Conservation (phyloP, 2,888 invertebrate species). For the Pterostichus niger region DNA sequence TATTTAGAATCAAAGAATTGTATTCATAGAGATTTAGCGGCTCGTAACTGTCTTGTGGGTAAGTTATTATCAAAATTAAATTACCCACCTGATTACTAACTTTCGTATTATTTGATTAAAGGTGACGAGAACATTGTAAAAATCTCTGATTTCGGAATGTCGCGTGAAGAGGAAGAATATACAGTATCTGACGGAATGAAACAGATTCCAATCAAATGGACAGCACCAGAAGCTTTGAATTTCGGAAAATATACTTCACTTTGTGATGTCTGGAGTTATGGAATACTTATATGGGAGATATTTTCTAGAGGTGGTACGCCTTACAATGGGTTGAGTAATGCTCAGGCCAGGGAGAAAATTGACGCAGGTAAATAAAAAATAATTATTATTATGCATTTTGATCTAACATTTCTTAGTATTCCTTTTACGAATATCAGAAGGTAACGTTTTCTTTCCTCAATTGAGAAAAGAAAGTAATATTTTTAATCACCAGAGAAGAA, state of each 20-base stretch:
- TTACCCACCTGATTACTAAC: too few species aligned
- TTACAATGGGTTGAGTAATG: conserved; percentile 96
- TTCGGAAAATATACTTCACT: conserved; percentile 97
- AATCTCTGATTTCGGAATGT: conserved; percentile 99
- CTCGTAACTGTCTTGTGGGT: conserved; percentile 94
- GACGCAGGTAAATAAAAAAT: conserved; percentile 85
- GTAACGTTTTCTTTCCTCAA: too few species aligned
- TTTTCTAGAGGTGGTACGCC: conserved; percentile 96
- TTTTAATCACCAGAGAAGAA: too few species aligned
- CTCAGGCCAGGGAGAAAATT: conserved; percentile 95
- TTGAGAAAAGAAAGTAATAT: too few species aligned
- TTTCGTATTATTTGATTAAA: conserved; percentile 68
- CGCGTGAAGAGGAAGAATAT: conserved; percentile 97
- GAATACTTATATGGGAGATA: conserved; percentile 97
- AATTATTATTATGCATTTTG: too few species aligned
- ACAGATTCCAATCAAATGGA: conserved; percentile 99
- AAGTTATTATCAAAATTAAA: conserved; percentile 69
- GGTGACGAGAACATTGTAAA: conserved; percentile 93
- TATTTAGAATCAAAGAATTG: conserved; percentile 97
- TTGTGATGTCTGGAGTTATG: conserved; percentile 98
- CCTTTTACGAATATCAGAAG: too few species aligned
- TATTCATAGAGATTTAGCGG: conserved; percentile 97
- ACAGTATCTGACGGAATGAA: conserved; percentile 98
- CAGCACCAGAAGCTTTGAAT: conserved; percentile 97
- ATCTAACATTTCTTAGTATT: too few species aligned